Evolutionary conservation across 2,797 vertebrate genomes (phyloP).

Genomic region (Poecilia wingei): DNA sequence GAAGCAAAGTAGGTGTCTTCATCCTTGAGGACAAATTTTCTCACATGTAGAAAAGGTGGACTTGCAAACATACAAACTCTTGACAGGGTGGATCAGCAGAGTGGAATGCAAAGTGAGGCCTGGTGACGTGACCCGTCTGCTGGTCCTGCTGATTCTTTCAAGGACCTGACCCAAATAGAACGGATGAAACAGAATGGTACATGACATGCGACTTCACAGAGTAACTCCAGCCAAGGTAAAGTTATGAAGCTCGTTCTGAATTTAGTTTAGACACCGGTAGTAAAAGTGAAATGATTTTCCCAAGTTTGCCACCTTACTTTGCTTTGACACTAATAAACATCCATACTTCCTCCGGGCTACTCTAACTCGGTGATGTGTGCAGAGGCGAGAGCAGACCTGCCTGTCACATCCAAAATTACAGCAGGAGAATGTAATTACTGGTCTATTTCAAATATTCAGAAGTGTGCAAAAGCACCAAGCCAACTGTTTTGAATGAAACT

Average conservation of each 20-base stretch:
- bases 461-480: not conserved
- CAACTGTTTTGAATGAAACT: not conserved
- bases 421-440: conserved; percentile 44
- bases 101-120: conserved; percentile 23
- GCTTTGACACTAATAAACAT: conserved; percentile 44
- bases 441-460: conserved; percentile 18
- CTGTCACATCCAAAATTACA: conserved; percentile 51
- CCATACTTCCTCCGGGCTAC: conserved; percentile 51
- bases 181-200: not conserved
- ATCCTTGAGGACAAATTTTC: conserved; percentile 53
- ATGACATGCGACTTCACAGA: conserved; percentile 14
- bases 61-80: conserved; percentile 61
- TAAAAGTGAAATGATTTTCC: conserved; percentile 5
- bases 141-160: conserved; percentile 24
- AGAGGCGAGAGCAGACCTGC: conserved; percentile 70
- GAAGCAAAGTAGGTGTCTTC: conserved; percentile 61
- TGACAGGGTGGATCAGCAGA: conserved; percentile 53
- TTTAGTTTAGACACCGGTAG: conserved; percentile 13
- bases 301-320: conserved; percentile 21
- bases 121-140: conserved; percentile 26
- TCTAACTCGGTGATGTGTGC: conserved; percentile 44
- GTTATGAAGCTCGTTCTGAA: conserved; percentile 23
- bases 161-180: not conserved
- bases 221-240: conserved; percentile 14
- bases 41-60: conserved; percentile 44